A percentile compares a stretch with the other conserved stretches of the same genome.
Conservation (phyloP, 1,140 invertebrate genomes). For the Leptestheria dahalacensis region DNA sequence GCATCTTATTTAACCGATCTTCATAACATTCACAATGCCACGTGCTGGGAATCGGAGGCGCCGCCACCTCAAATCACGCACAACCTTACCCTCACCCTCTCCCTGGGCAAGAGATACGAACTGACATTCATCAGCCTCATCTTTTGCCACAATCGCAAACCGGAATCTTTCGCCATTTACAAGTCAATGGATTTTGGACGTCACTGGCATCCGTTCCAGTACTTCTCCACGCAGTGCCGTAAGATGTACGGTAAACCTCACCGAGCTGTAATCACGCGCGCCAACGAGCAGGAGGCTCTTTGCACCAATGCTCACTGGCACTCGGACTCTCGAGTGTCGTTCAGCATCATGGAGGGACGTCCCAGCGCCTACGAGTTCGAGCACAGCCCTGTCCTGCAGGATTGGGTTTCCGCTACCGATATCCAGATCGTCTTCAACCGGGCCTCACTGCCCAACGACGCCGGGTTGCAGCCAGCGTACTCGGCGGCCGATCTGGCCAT, state of each 20-base stretch:
- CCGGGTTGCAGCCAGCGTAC: constrained; percentile 48
- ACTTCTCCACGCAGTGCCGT: constrained; percentile 79
- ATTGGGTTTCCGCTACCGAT: constrained; percentile 97
- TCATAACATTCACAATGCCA: constrained; percentile 90
- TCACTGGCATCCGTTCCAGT: constrained; percentile 90
- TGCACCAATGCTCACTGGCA: constrained; percentile 73
- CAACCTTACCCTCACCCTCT: constrained; percentile 63
- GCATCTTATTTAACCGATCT: constrained; percentile 76
- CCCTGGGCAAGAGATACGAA: constrained; percentile 91
- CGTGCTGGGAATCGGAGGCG: constrained; percentile 94
- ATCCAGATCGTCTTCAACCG: constrained; percentile 84
- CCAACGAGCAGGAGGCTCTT: constrained; percentile 81
- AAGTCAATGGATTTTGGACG: constrained; percentile 87
- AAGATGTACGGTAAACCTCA: constrained; percentile 59
- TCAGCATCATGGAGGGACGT: constrained; percentile 85
- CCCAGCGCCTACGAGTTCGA: constrained; percentile 89
- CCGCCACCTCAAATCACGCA: constrained; percentile 47
- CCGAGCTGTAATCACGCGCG: constrained; percentile 60
- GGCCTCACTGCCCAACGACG: constrained; percentile 27
- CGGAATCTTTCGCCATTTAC: constrained; percentile 90
- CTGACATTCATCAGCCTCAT: constrained; percentile 90
- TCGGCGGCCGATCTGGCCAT: constrained; percentile 92
- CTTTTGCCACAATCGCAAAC: constrained; percentile 82
- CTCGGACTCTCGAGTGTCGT: constrained; percentile 61
- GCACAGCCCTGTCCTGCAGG: constrained; percentile 84